Percentiles rank a stretch among this genome's conserved stretches.
phyloP scores from a whole-genome alignment of 2,888 invertebrate species.

The Pimpla rufipes region DNA sequence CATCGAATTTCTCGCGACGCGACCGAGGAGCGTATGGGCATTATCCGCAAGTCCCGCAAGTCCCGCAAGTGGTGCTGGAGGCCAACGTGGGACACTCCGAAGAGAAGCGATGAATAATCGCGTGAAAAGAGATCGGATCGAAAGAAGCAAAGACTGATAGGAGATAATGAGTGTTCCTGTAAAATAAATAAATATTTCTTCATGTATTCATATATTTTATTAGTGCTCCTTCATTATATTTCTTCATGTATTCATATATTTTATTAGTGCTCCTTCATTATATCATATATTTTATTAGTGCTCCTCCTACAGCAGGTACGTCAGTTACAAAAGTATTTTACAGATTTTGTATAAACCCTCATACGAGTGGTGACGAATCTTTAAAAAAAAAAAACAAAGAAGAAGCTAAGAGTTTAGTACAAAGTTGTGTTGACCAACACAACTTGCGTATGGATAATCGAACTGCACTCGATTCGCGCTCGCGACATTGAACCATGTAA shows the following conservation, averaged over 20 bases:
- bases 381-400: slow-evolving; percentile 45
- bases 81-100: slow-evolving; percentile 79
- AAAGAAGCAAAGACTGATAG: slow-evolving; percentile 51
- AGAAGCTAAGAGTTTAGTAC: too few species aligned
- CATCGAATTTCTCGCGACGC: slow-evolving; percentile 81
- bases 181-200: not conserved
- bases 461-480: not conserved
- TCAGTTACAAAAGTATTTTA: not conserved
- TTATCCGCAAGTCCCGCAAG: slow-evolving; percentile 81
- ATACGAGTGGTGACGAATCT: too few species aligned
- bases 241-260: too few species aligned
- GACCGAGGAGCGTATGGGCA: slow-evolving; percentile 83
- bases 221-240: too few species aligned
- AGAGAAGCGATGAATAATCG: slow-evolving; percentile 54
- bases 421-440: slow-evolving; percentile 14
- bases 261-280: too few species aligned
- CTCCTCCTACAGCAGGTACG: too few species aligned
- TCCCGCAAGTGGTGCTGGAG: slow-evolving; percentile 83
- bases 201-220: too few species aligned
- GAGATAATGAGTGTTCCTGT: not conserved
- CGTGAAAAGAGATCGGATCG: not conserved
- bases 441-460: slow-evolving; percentile 10
- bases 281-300: too few species aligned
- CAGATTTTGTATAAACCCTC: not conserved
- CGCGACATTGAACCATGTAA: not conserved